A percentile compares a stretch with the other conserved stretches of the same genome.
Evolutionary conservation across 2,888 invertebrate species (phyloP).

Genomic region (Tyria jacobaeae): DNA sequence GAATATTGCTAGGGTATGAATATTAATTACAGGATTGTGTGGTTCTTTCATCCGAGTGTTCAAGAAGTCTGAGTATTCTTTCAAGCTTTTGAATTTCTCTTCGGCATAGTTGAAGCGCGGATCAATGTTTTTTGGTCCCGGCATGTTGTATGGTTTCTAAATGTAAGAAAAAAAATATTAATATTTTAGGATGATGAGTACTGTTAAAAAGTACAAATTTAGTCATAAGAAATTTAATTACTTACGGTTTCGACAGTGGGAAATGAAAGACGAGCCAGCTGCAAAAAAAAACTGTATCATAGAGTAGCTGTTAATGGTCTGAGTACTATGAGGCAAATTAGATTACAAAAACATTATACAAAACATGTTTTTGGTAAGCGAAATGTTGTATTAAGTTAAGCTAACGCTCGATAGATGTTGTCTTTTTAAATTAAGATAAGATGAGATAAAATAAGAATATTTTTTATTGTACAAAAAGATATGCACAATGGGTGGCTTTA

Average conservation of each 20-base stretch:
- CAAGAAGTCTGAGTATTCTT: conserved; percentile 76
- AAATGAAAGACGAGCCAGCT: conserved; percentile 76
- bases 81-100: conserved; percentile 74
- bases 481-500: too few relatives aligned
- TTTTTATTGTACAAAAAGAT: too few relatives aligned
- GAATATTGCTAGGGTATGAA: too few relatives aligned
- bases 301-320: not conserved
- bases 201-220: not conserved
- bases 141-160: conserved; percentile 79
- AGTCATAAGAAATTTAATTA: conserved; percentile 13
- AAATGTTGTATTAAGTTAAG: not conserved
- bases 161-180: not conserved
- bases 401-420: not conserved
- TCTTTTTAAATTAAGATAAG: too few relatives aligned
- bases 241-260: conserved; percentile 77
- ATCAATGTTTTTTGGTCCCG: conserved; percentile 66
- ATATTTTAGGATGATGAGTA: not conserved
- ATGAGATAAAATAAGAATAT: too few relatives aligned
- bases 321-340: not conserved
- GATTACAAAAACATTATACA: not conserved
- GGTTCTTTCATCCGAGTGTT: conserved; percentile 76
- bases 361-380: not conserved
- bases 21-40: conserved; percentile 69
- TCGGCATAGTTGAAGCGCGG: conserved; percentile 72
- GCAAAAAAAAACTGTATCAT: conserved; percentile 33